Conservation (phyloP, 2,888 invertebrate species). For the Dioctria rufipes region DNA sequence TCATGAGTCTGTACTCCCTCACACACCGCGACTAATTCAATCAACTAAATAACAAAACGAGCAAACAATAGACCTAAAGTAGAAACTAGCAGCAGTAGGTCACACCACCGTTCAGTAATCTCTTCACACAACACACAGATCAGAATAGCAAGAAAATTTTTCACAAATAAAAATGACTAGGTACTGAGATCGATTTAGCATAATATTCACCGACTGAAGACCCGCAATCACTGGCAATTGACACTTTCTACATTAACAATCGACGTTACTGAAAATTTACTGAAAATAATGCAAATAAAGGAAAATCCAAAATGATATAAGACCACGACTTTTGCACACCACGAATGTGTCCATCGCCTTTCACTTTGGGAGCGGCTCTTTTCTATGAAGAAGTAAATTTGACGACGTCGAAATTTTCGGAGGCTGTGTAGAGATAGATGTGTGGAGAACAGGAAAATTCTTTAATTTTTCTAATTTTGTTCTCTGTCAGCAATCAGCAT, state of each 20-base stretch:
- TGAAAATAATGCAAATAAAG: constrained; percentile 8
- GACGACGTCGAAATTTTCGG: constrained; percentile 47
- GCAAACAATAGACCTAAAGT: constrained; percentile 9
- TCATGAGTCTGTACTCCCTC: neutral
- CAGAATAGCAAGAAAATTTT: neutral
- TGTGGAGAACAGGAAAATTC: constrained; percentile 37
- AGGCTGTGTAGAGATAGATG: constrained; percentile 39
- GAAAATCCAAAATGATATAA: neutral
- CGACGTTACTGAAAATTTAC: neutral
- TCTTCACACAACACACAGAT: neutral
- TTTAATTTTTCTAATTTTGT: constrained; percentile 35
- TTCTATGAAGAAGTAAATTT: constrained; percentile 41
- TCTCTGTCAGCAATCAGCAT: constrained; percentile 32
- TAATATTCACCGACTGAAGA: neutral
- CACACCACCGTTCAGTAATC: constrained; percentile 23
- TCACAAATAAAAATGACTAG: neutral
- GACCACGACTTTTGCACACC: constrained; percentile 10
- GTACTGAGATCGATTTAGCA: neutral
- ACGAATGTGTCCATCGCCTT: constrained; percentile 33
- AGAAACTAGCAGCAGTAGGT: constrained; percentile 18
- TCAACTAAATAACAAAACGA: constrained; percentile 35
- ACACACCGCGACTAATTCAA: neutral
- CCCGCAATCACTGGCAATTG: constrained; percentile 1
- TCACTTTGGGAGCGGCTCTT: constrained; percentile 51
- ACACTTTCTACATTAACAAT: constrained; percentile 16